These are phyloP conservation scores for Tenthredo scrophulariae DNA, from an alignment of 2,888 invertebrate species.

Conservation along the genomic window DNA sequence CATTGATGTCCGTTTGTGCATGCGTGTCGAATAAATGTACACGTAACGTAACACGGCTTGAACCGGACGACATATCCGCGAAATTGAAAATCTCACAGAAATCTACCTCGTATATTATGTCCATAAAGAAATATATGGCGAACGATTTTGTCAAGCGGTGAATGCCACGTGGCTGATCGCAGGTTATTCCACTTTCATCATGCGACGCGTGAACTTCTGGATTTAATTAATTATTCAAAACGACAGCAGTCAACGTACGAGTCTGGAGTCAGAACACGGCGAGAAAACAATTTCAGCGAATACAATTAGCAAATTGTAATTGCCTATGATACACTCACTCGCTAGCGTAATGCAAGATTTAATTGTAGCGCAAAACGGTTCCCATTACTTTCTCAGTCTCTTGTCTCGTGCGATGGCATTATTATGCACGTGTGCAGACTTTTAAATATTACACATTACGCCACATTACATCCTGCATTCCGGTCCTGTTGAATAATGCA, in stretches of 20 bases:
- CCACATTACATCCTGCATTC: background rate
- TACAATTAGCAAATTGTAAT: conserved; percentile 17
- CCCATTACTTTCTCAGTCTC: conserved; percentile 9
- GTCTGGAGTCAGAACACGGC: background rate
- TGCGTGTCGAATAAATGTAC: background rate
- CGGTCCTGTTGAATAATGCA: background rate
- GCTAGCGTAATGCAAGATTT: conserved; percentile 25
- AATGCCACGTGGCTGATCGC: background rate
- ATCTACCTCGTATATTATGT: background rate
- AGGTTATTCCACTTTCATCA: background rate
- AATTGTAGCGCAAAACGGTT: conserved; percentile 14
- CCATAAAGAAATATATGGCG: too few relatives aligned
- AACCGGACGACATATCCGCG: background rate
- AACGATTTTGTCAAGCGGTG: background rate
- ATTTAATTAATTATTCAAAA: background rate
- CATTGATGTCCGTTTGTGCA: background rate
- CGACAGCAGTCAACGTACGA: background rate
- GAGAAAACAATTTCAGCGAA: background rate
- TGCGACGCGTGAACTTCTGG: background rate
- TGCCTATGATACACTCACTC: background rate
- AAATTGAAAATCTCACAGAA: background rate
- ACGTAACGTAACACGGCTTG: background rate
- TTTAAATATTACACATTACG: background rate
- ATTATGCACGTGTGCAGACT: conserved; percentile 15
- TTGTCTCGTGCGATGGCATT: background rate